These are phyloP conservation scores for Epinephelus cyanopodus DNA, from an alignment of 2,113 vertebrate genomes.

Conservation along the genomic window DNA sequence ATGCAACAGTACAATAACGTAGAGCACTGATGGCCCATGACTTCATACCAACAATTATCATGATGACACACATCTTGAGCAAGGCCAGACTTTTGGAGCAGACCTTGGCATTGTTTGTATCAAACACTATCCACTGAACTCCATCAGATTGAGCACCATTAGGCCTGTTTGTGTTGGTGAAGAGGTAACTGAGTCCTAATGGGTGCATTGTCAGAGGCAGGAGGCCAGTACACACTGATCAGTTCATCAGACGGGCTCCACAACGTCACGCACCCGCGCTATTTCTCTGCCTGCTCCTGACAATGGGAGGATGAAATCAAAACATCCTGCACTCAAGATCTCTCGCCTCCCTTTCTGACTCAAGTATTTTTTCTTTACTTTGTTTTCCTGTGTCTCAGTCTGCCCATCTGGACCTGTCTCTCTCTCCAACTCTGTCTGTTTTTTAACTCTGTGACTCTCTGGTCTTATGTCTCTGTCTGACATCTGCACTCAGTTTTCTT, in stretches of 20 bases:
- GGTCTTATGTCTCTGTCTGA: not conserved
- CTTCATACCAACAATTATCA: not conserved
- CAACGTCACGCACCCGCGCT: constrained; percentile 19
- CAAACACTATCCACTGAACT: not conserved
- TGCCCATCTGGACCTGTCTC: not conserved
- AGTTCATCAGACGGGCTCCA: constrained; percentile 54
- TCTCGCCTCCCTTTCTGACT: constrained; percentile 14
- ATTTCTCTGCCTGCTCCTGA: constrained; percentile 52
- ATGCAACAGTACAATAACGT: not conserved
- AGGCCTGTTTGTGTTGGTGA: constrained; percentile 3
- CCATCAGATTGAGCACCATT: constrained; percentile 22
- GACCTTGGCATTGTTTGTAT: constrained; percentile 5
- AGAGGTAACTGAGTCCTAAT: constrained; percentile 11
- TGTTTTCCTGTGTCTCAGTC: constrained; percentile 21
- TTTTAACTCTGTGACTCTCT: not conserved
- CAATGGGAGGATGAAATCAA: constrained; percentile 67
- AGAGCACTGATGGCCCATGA: not conserved
- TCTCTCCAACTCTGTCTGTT: not conserved
- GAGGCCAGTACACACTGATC: constrained; percentile 28
- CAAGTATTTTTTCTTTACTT: constrained; percentile 5
- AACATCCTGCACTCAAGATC: constrained; percentile 60
- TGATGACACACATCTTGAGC: not conserved
- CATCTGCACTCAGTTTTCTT: not conserved
- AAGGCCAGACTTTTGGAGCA: not conserved
- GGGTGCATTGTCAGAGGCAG: constrained; percentile 30